phyloP scores from a whole-genome alignment of 2,113 vertebrate genomes.

The Pelecanus crispus region DNA sequence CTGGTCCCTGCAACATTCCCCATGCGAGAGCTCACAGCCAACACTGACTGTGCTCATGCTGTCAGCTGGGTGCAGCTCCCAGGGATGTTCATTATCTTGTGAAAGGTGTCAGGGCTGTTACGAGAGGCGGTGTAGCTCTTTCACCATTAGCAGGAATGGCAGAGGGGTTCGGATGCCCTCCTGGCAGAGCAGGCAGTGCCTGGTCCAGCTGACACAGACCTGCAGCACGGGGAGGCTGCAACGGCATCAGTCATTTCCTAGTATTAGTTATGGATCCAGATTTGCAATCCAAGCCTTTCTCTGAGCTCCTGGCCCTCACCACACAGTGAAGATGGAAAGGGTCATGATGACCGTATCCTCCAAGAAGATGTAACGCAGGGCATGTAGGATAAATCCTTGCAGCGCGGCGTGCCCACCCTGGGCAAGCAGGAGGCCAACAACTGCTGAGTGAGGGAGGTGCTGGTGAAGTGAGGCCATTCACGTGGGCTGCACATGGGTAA shows the following conservation, averaged over 20 bases:
- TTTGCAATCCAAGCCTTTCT: neutral
- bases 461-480: neutral
- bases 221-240: neutral
- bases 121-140: neutral
- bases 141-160: neutral
- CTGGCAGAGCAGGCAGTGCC: neutral
- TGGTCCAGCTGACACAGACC: neutral
- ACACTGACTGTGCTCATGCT: neutral
- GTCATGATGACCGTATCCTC: neutral
- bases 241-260: neutral
- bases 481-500: accelerated
- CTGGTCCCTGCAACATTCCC: neutral
- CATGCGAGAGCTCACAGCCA: neutral
- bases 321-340: neutral
- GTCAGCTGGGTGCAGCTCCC: neutral
- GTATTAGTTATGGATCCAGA: too few species aligned
- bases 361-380: neutral
- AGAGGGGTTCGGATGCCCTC: neutral
- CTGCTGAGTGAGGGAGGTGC: neutral
- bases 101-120: neutral
- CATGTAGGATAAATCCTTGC: neutral
- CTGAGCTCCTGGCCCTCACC: neutral
- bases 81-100: neutral
- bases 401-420: neutral
- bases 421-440: neutral